Percentiles rank a stretch among this genome's conserved stretches.
These are phyloP conservation scores for Meleagris gallopavo DNA, from an alignment of 2,113 vertebrate genomes.

Conservation along the genomic window DNA sequence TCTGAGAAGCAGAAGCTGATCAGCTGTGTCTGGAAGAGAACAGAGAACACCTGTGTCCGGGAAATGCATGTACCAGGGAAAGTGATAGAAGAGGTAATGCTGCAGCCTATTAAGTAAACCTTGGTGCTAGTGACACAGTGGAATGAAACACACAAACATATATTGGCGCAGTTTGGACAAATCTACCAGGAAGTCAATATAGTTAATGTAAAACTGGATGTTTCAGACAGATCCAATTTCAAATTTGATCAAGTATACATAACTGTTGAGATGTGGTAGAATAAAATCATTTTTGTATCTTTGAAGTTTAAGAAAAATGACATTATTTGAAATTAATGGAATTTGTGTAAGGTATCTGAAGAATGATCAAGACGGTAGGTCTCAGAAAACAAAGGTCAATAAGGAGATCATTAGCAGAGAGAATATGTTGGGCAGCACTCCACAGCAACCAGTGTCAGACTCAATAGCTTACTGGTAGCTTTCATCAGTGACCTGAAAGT, in stretches of 20 bases:
- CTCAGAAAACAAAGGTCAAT: background rate
- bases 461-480: no score
- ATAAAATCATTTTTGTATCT: background rate
- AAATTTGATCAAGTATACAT: background rate
- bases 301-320: background rate
- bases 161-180: background rate
- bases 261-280: background rate
- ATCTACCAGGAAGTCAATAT: background rate
- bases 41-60: background rate
- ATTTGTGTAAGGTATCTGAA: background rate
- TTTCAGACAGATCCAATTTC: background rate
- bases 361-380: background rate
- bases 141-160: no score
- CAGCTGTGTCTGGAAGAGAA: background rate
- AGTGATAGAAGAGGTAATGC: background rate
- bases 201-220: background rate
- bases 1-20: background rate
- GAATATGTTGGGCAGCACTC: background rate
- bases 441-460: background rate
- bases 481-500: background rate
- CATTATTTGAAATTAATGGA: background rate
- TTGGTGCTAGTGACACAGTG: background rate
- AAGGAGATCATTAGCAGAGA: background rate
- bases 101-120: background rate
- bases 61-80: background rate